Percentiles rank a stretch among this genome's conserved stretches.
These are phyloP conservation scores for Bellardia pandia DNA, from an alignment of 2,888 invertebrate genomes.

Conservation along the genomic window DNA sequence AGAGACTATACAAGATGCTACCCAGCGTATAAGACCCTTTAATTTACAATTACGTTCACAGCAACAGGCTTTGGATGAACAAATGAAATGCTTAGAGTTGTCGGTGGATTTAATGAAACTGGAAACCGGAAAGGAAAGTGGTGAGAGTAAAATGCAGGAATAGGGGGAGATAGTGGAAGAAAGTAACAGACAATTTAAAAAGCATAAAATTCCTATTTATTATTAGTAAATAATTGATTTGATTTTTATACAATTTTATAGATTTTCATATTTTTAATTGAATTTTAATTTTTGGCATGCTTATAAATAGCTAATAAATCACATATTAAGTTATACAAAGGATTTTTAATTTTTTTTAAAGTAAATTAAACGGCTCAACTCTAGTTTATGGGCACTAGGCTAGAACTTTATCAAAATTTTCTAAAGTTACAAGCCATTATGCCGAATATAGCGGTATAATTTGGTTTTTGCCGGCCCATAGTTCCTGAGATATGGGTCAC, in stretches of 20 bases:
- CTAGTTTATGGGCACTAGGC: too few species aligned
- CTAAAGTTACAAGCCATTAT: too few species aligned
- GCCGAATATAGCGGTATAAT: too few species aligned
- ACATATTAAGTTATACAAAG: too few species aligned
- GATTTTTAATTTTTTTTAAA: too few species aligned
- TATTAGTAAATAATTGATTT: not conserved
- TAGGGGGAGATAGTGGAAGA: not conserved
- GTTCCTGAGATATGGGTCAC: too few species aligned
- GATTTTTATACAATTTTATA: not conserved
- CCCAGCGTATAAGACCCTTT: constrained; percentile 60
- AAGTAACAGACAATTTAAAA: not conserved
- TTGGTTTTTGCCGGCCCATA: too few species aligned
- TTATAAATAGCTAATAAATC: too few species aligned
- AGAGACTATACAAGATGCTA: constrained; percentile 66
- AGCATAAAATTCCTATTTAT: not conserved
- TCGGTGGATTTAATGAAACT: constrained; percentile 73
- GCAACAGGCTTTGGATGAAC: constrained; percentile 68
- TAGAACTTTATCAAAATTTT: too few species aligned
- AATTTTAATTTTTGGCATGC: too few species aligned
- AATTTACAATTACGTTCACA: constrained; percentile 53
- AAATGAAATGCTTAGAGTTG: constrained; percentile 73
- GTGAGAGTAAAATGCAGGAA: constrained; percentile 28
- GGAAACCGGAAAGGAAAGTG: constrained; percentile 42
- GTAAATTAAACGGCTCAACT: too few species aligned
- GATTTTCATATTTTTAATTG: not conserved